phyloP scores from a whole-genome alignment of 2,797 vertebrate species.

The Tamandua tetradactyla region DNA sequence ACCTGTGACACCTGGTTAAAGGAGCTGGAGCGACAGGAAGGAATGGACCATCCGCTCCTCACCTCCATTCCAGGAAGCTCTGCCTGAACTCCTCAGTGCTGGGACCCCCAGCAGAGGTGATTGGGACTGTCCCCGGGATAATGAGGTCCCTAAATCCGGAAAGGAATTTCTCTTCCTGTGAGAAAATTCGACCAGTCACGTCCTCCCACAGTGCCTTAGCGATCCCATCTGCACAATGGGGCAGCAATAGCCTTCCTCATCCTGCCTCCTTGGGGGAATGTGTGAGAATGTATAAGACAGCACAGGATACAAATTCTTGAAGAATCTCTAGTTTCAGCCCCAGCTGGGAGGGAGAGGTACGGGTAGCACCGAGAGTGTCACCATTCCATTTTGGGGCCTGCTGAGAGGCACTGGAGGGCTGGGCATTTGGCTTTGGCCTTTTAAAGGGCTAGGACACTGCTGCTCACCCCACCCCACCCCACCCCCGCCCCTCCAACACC shows the following conservation, averaged over 20 bases:
- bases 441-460: neutral
- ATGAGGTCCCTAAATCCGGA: neutral
- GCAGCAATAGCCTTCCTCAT: neutral
- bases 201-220: neutral
- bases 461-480: no score
- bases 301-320: neutral
- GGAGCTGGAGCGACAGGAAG: neutral
- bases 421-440: neutral
- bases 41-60: neutral
- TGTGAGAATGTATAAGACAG: neutral
- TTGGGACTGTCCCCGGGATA: neutral
- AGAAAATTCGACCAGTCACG: neutral
- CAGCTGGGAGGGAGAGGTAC: neutral
- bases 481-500: no score
- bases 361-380: neutral
- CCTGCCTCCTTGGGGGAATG: neutral
- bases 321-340: neutral
- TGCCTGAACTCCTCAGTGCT: neutral
- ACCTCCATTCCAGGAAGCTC: neutral
- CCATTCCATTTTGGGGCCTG: neutral
- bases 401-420: neutral
- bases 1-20: neutral
- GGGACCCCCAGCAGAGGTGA: neutral
- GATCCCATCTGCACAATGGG: neutral
- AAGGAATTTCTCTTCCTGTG: slow-evolving; percentile 3